Percentiles rank a stretch among this genome's conserved stretches.
phyloP scores from a whole-genome alignment of 2,113 vertebrate genomes.

The Eubucco bourcierii region DNA sequence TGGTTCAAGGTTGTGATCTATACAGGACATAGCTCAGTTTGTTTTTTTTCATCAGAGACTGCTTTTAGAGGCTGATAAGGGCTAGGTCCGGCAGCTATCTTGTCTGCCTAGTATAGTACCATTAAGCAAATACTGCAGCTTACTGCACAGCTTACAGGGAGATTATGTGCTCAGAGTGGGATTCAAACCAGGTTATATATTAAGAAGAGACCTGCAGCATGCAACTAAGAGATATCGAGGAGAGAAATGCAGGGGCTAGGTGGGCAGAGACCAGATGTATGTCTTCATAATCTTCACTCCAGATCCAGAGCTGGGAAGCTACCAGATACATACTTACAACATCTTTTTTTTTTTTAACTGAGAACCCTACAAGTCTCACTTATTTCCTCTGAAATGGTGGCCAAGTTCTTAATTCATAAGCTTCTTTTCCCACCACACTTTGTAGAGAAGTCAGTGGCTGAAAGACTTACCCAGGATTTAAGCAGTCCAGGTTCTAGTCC shows the following conservation, averaged over 20 bases:
- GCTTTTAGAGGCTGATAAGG: background rate
- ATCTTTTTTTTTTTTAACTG: background rate
- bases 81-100: background rate
- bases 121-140: background rate
- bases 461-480: background rate
- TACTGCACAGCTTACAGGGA: background rate
- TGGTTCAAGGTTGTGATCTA: background rate
- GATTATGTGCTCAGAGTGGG: background rate
- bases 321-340: background rate
- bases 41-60: background rate
- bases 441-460: background rate
- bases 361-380: background rate
- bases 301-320: background rate
- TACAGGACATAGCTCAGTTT: background rate
- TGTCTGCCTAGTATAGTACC: background rate
- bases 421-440: background rate
- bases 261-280: background rate
- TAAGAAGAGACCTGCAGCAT: background rate
- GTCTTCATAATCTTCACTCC: background rate
- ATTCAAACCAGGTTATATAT: background rate
- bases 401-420: background rate
- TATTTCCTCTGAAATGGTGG: background rate
- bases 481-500: background rate
- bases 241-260: background rate
- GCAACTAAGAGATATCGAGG: background rate